A percentile compares a stretch with the other conserved stretches of the same genome.
Conservation (phyloP, 2,888 invertebrate genomes). For the Microplitis deprimator region DNA sequence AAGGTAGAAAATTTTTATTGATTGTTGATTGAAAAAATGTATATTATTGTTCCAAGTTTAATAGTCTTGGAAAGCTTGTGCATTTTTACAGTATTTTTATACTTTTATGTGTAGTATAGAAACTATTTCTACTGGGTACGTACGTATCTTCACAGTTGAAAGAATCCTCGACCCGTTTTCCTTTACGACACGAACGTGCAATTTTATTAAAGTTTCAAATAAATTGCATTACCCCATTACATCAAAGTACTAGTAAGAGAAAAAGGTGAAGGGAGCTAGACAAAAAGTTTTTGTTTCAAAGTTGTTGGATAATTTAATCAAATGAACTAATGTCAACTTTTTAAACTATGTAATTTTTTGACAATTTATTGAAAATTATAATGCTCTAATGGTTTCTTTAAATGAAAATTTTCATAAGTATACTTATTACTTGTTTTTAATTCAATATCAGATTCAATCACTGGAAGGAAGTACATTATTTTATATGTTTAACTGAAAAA, state of each 20-base stretch:
- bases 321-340: constrained; percentile 17
- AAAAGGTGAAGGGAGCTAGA: constrained; percentile 4
- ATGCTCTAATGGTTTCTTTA: not conserved
- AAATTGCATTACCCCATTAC: constrained; percentile 56
- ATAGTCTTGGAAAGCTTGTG: not conserved
- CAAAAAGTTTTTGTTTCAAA: constrained; percentile 40
- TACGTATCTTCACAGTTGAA: constrained; percentile 57
- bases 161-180: constrained; percentile 56
- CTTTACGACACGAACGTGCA: constrained; percentile 51
- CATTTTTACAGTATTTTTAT: not conserved
- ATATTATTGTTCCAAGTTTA: not conserved
- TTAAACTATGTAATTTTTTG: constrained; percentile 3
- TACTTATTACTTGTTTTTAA: too few relatives aligned
- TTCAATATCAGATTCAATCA: too few relatives aligned
- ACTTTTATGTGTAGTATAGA: not conserved
- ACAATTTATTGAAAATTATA: constrained; percentile 26
- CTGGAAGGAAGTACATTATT: too few relatives aligned
- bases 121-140: constrained; percentile 48
- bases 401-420: not conserved
- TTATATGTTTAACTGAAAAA: too few relatives aligned
- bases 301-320: constrained; percentile 41
- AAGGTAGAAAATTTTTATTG: not conserved
- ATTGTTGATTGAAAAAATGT: not conserved
- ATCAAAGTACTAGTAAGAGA: constrained; percentile 37
- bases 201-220: constrained; percentile 58